Evolutionary conservation across 2,797 vertebrate genomes (phyloP).

Genomic region (Xerus rutilus): DNA sequence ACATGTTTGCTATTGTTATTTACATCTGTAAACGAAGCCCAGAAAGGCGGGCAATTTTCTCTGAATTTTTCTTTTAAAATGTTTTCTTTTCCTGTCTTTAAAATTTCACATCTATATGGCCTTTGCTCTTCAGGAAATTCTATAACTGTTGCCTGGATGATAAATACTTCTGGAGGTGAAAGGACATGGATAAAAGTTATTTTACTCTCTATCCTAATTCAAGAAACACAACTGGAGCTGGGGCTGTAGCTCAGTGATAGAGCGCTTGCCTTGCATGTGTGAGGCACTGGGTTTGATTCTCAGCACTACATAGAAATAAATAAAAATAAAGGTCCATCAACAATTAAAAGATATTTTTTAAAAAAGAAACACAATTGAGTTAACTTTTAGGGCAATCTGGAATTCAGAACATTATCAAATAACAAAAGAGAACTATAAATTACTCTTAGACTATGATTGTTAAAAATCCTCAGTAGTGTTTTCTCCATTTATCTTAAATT

Average conservation of each 20-base stretch:
- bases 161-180: slow-evolving; percentile 38
- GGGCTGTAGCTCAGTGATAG: too few species aligned
- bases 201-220: slow-evolving; percentile 47
- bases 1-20: neutral
- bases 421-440: slow-evolving; percentile 55
- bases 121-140: slow-evolving; percentile 38
- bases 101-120: neutral
- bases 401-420: slow-evolving; percentile 49
- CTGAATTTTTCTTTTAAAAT: slow-evolving; percentile 23
- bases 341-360: too few species aligned
- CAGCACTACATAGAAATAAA: too few species aligned
- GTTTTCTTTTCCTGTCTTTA: slow-evolving; percentile 21
- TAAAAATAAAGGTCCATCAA: too few species aligned
- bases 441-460: slow-evolving; percentile 26
- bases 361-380: neutral
- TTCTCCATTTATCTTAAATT: slow-evolving; percentile 27
- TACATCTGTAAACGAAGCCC: neutral
- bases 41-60: neutral
- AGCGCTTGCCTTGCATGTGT: too few species aligned
- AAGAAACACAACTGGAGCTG: neutral
- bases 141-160: neutral
- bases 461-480: slow-evolving; percentile 12
- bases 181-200: neutral
- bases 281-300: too few species aligned
- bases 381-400: slow-evolving; percentile 51